Evolutionary conservation across 2,888 invertebrate species (phyloP), one percentile per base, ranked within the genome.

Genomic region (Aradus depressus): DNA sequence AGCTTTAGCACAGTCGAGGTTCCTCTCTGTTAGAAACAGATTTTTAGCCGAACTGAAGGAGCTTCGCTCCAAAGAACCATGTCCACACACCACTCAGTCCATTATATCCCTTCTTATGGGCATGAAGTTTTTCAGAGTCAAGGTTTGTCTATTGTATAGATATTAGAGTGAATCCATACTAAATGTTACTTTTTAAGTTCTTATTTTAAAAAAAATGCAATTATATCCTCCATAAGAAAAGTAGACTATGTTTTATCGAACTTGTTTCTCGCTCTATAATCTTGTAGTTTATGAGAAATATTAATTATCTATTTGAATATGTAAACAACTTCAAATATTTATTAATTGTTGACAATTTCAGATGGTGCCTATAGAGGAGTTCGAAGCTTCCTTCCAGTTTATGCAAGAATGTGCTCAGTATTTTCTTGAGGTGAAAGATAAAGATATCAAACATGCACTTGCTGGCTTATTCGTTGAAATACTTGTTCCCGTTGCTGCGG

Each of bases 361-460:
- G 80, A 97, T 98, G 92, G 97, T 95, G 44, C 97, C 97, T 0
- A 97, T 99, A 55, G 96, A 97, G 70, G 97, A 98, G 70, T 97
- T 98, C 68, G 97, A 98, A 66, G 92, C 92, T 1, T 95, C 95
- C 1, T 95, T 98, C 67, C 91, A 92, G 70, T 98, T 98, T 67
- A 84, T 99, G 72, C 95, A 97, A 67, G 97, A 98, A 66, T 90
- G 96, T 66, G 98, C 93, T 2, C 90, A 91, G 65, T 97, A 96
- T 72, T 98, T 97, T 68, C 73, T 97, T 16, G 98, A 99, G 72
- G 93, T 91, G 0, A 95, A 95, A 65, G 96, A 97, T 64, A 91
- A 95, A 67, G 97, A 98, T 66, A 88, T 98, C 18, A 88, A 98
- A 64, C 97, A 98, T 68, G 95, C 97, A 1, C 72, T 98, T 31